Evolutionary conservation across 37 sponge, comb jelly and placozoan species (phyloP).

Genomic region (Halichondria panicea): DNA sequence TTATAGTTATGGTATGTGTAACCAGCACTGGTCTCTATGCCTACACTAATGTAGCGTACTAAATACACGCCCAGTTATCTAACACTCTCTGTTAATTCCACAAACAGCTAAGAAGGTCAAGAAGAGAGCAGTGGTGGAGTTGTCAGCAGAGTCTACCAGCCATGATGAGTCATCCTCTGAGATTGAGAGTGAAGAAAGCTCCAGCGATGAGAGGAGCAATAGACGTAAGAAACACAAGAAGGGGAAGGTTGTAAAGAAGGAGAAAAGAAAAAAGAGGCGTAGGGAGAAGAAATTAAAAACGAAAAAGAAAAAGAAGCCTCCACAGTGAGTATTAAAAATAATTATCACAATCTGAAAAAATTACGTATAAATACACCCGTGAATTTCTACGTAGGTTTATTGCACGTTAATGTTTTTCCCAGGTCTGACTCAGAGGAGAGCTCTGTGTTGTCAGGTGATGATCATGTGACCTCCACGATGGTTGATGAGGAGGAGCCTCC

Average conservation of each 20-base stretch:
- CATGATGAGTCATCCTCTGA: background rate
- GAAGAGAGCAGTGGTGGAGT: slow-evolving; percentile 13
- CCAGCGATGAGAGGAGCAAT: slow-evolving; percentile 31
- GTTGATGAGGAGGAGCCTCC: slow-evolving; percentile 33
- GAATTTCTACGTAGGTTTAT: no score
- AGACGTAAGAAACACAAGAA: slow-evolving; percentile 18
- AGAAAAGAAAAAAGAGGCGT: slow-evolving; percentile 35
- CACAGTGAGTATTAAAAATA: background rate
- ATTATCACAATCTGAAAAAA: slow-evolving; percentile 13
- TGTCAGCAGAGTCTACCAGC: no score
- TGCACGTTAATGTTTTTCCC: no score
- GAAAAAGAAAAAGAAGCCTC: slow-evolving; percentile 31
- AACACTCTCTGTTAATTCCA: background rate
- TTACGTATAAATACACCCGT: background rate
- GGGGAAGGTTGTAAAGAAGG: slow-evolving; percentile 8
- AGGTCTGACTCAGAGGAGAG: slow-evolving; percentile 8
- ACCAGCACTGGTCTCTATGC: no score
- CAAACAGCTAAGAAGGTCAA: slow-evolving; percentile 1
- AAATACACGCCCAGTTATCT: no score
- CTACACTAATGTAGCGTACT: no score
- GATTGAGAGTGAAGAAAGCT: slow-evolving; percentile 4
- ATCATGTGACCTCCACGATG: slow-evolving; percentile 14
- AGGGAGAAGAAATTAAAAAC: slow-evolving; percentile 28
- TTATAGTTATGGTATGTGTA: no score
- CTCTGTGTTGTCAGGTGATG: slow-evolving; percentile 1